Conservation (phyloP, 2,888 invertebrate species). For the Ornithoptera alexandrae region DNA sequence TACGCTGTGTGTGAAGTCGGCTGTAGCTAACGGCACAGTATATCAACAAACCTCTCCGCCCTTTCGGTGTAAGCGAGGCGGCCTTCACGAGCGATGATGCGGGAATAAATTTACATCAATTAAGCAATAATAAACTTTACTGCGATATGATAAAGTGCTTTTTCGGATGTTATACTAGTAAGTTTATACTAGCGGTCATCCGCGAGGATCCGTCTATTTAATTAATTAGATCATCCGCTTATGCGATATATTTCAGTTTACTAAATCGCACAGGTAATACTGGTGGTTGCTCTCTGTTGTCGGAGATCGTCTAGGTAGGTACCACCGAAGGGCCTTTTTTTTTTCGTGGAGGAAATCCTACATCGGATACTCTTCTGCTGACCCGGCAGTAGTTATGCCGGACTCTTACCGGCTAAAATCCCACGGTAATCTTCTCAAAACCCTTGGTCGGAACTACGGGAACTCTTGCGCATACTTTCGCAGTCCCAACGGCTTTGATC, state of each 20-base stretch:
- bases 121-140: conserved; percentile 15
- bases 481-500: too few relatives aligned
- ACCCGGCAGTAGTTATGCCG: too few relatives aligned
- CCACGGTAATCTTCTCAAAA: too few relatives aligned
- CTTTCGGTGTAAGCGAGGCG: conserved; percentile 22
- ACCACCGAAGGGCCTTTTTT: too few relatives aligned
- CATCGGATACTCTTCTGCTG: too few relatives aligned
- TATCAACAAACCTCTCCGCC: conserved; percentile 23
- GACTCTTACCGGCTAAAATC: too few relatives aligned
- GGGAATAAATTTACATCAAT: conserved; percentile 15
- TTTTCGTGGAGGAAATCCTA: too few relatives aligned
- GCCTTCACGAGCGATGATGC: conserved; percentile 21
- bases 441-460: too few relatives aligned
- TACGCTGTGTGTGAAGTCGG: not conserved
- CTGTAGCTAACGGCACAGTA: conserved; percentile 16
- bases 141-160: not conserved
- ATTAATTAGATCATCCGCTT: conserved; percentile 26
- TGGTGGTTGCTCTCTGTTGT: too few relatives aligned
- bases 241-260: conserved; percentile 17
- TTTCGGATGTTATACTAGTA: not conserved
- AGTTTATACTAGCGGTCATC: conserved; percentile 8
- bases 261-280: conserved; percentile 10
- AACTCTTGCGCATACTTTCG: too few relatives aligned
- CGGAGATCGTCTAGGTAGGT: too few relatives aligned
- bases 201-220: conserved; percentile 3